These are phyloP conservation scores for Zaprionus ghesquierei DNA, from an alignment of 1,140 invertebrate genomes.

Conservation along the genomic window DNA sequence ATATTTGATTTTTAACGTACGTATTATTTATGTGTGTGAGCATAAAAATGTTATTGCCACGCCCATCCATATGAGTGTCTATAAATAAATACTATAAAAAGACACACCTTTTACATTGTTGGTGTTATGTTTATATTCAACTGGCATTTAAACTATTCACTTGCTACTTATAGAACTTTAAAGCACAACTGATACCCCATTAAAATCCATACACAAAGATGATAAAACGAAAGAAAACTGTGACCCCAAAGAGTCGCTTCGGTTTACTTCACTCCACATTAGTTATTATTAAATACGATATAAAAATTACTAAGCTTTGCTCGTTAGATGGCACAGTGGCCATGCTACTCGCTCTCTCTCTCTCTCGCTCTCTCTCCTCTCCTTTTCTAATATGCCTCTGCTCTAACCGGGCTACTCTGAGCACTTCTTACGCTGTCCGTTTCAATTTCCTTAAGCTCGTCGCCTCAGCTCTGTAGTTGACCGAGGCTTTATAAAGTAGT, in stretches of 20 bases:
- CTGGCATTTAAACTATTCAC: too few species aligned
- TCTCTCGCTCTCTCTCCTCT: background rate
- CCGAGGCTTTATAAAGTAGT: background rate
- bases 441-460: slow-evolving; percentile 3
- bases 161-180: background rate
- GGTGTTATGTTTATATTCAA: too few species aligned
- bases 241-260: background rate
- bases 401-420: background rate
- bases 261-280: background rate
- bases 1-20: too few species aligned
- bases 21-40: too few species aligned
- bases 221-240: background rate
- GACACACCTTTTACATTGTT: too few species aligned
- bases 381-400: background rate
- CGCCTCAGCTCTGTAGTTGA: background rate
- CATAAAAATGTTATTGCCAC: too few species aligned
- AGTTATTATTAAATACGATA: background rate
- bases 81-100: too few species aligned
- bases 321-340: too few species aligned
- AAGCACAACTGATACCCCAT: background rate
- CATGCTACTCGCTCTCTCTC: background rate
- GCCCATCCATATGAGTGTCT: too few species aligned
- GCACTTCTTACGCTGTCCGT: background rate
- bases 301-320: background rate
- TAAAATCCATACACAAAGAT: background rate